Base-by-base conservation (phyloP, 2,888 invertebrate genomes). In the Cordilura impudica region DNA sequence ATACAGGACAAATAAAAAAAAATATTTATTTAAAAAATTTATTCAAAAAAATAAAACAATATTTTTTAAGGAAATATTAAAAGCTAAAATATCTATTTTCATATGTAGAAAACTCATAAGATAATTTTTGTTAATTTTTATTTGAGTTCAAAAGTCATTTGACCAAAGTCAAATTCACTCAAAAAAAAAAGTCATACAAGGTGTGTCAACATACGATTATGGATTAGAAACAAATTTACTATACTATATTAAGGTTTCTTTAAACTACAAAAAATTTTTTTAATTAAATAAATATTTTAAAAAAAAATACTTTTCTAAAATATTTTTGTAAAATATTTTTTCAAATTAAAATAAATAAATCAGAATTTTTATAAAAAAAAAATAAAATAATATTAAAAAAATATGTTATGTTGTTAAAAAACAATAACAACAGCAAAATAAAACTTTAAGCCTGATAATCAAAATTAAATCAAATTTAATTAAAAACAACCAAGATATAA, bases 381-480 rank as follows among this genome's bases (percentile, higher is more conserved):
- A 43, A 0, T 10, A 51, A 58, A 18, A 35, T 2, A 58, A 31
- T 18, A 31, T 2, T 18, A 63, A 49, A 26, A 19, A 35, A 8
- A 31, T 53, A 43, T 39, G 16, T 16, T 29, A 31, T 56, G 26
- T 19, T 67, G 31, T 35, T 35, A 51, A 66, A 53, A 35, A 23
- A 16, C 10, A 39, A 18, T 35, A 56, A 43, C 14, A 43, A 29
- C 67, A 60, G 21, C 2, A 63, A 45, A 10, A 56, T 16, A 39
- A 45, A 74, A 82, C 76, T 81, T 65, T 60, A 84, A 84, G 87
- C 87, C 87, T 86, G 87, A 86, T 86, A 86, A 86, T 87, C 87
- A 87, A 87, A 85, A 84, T 86, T 86, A 86, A 86, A 87, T 87
- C 81, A 84, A 87, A 87, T 86, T 87, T 86, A 87, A 87, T 86